Evolutionary conservation across 2,797 vertebrate species (phyloP), one percentile per base, ranked within the genome.

Genomic region (Orientallactaga sibirica): DNA sequence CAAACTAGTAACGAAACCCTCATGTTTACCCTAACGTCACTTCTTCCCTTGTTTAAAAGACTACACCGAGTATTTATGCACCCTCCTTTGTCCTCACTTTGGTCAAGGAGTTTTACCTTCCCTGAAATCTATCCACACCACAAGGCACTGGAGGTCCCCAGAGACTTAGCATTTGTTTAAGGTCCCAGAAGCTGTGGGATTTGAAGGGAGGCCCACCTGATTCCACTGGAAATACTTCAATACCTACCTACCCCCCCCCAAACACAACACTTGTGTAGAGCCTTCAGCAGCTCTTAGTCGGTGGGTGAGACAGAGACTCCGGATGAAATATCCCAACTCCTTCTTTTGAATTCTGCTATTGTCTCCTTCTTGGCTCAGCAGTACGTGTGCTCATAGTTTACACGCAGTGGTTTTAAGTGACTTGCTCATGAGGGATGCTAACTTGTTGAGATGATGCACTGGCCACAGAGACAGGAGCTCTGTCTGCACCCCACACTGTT

Each of bases 401-500:
- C 58, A 14, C 0, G 20, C 78, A 67, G 70, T n/a, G 14, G 0
- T 78, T 43, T 74, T 20, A 22, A 55, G 43, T n/a, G 91, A 74
- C 71, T 90, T 83, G 85, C n/a, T 79, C 55, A 0, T 2, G 14
- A 64, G 2, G 14, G 64, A n/a, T 18, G 67, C 24, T 7, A 79
- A 82, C 70, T 70, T 89, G 71, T n/a, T 61, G 25, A 90, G 76
- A 95, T 3, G 68, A 64, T n/a, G 73, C 2, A 24, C 52, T 20
- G 0, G 0, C 0, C 1, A 61, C 48, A 94, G 52, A 91, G n/a
- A 86, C 61, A 29, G 27, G 58, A 58, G 52, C 74, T 81, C 43
- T 3, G 93, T 77, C 91, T 74, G 27, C 33, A 25, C 33, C 83
- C 27, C 33, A 37, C 66, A 10, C 61, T 94, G 94, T 96, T 97